Evolutionary conservation across 2,888 invertebrate species (phyloP).

Genomic region (Phrixothrix hirtus): DNA sequence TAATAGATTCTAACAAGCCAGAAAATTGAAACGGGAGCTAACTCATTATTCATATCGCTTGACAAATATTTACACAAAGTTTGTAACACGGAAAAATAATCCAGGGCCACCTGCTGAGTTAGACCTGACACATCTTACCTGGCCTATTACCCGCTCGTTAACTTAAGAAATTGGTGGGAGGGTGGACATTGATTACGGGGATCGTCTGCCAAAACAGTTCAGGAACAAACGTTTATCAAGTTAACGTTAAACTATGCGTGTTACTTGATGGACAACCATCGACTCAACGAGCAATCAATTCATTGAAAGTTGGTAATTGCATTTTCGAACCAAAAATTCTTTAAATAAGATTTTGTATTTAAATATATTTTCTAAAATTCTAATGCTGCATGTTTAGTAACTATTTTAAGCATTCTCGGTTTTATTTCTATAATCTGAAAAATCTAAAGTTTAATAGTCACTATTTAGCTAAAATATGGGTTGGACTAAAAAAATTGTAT

Average conservation of each 20-base stretch:
- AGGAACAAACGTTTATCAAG: conserved; percentile 33
- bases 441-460: too few species aligned
- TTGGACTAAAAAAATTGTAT: too few species aligned
- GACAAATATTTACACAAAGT: conserved; percentile 49
- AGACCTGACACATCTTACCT: conserved; percentile 41
- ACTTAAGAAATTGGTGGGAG: conserved; percentile 44
- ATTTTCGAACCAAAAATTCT: too few species aligned
- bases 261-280: conserved; percentile 31
- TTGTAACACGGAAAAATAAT: conserved; percentile 40
- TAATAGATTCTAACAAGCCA: conserved; percentile 39
- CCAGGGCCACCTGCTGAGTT: conserved; percentile 41
- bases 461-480: too few species aligned
- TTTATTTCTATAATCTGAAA: too few species aligned
- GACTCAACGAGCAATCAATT: conserved; percentile 16
- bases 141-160: conserved; percentile 45
- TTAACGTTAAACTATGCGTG: conserved; percentile 37
- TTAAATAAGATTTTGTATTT: too few species aligned
- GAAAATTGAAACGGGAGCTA: conserved; percentile 47
- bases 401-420: too few species aligned
- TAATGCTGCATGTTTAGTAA: too few species aligned
- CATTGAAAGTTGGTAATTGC: too few species aligned
- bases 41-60: conserved; percentile 48
- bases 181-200: conserved; percentile 38
- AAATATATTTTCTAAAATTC: too few species aligned
- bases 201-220: conserved; percentile 43